These are phyloP conservation scores for Pyrrhosoma nymphula DNA, from an alignment of 2,888 invertebrate species.

Conservation along the genomic window DNA sequence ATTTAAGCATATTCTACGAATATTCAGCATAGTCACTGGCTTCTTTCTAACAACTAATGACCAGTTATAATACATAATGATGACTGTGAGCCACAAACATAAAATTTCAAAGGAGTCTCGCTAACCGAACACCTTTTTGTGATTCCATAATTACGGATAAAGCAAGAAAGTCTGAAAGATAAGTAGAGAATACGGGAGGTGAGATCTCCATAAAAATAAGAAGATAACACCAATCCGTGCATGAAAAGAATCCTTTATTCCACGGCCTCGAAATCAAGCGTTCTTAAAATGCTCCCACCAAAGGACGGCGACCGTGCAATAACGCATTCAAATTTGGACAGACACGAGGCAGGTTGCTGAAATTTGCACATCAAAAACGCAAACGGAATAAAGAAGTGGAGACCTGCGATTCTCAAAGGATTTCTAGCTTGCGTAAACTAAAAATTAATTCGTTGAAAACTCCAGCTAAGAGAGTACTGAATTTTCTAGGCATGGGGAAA, in stretches of 20 bases:
- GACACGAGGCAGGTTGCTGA: not conserved
- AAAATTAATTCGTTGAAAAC: not conserved
- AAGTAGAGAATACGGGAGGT: not conserved
- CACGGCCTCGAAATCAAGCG: not conserved
- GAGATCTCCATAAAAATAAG: not conserved
- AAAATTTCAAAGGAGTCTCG: too few species aligned
- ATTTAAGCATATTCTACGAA: too few species aligned
- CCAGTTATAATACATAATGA: too few species aligned
- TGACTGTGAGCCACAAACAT: too few species aligned
- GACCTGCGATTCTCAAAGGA: not conserved
- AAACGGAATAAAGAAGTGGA: not conserved
- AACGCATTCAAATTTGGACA: not conserved
- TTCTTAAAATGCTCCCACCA: not conserved
- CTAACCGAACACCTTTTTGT: too few species aligned
- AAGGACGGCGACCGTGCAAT: not conserved
- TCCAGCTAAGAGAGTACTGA: not conserved
- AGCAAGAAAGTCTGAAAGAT: too few species aligned
- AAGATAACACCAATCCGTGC: not conserved
- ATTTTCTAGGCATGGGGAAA: not conserved
- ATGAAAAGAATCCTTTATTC: not conserved
- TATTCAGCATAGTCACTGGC: too few species aligned
- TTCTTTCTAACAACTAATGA: too few species aligned
- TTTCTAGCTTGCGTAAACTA: not conserved
- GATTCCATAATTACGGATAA: too few species aligned
- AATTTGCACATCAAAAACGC: not conserved